Evolutionary conservation across 2,113 vertebrate genomes (phyloP).

Genomic region (Laticauda colubrina): DNA sequence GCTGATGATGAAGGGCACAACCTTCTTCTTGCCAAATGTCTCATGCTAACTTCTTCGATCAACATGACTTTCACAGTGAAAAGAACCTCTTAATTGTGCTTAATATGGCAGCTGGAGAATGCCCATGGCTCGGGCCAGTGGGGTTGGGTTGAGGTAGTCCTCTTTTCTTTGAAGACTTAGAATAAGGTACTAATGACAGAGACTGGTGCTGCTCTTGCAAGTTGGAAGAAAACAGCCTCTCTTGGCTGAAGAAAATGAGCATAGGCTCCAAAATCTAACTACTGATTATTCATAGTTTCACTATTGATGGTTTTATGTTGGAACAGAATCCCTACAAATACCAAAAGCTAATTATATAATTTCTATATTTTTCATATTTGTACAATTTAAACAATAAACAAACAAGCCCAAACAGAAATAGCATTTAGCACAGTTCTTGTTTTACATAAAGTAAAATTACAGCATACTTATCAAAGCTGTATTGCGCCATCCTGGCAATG

Average conservation of each 20-base stretch:
- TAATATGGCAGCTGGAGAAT: not conserved
- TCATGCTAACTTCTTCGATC: not conserved
- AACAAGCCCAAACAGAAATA: not conserved
- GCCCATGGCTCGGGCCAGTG: not conserved
- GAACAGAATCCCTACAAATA: not conserved
- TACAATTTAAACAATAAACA: not conserved
- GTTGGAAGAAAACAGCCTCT: not conserved
- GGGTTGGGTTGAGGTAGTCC: not conserved
- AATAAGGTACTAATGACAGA: not conserved
- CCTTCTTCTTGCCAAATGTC: not conserved
- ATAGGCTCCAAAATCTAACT: not conserved
- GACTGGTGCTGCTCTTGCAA: not conserved
- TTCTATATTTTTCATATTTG: not conserved
- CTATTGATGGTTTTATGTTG: not conserved
- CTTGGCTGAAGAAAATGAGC: not conserved
- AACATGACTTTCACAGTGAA: not conserved
- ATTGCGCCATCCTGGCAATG: constrained; percentile 97
- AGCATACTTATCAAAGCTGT: constrained; percentile 97
- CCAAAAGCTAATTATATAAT: not conserved
- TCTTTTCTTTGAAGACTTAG: not conserved
- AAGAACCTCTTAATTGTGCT: not conserved
- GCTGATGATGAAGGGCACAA: not conserved
- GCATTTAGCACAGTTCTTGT: not conserved
- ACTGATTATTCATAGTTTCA: not conserved
- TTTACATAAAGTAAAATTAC: constrained; percentile 30